Evolutionary conservation across 2,113 vertebrate genomes (phyloP), one percentile per base, ranked within the genome.

Genomic region (Epinephelus lanceolatus): DNA sequence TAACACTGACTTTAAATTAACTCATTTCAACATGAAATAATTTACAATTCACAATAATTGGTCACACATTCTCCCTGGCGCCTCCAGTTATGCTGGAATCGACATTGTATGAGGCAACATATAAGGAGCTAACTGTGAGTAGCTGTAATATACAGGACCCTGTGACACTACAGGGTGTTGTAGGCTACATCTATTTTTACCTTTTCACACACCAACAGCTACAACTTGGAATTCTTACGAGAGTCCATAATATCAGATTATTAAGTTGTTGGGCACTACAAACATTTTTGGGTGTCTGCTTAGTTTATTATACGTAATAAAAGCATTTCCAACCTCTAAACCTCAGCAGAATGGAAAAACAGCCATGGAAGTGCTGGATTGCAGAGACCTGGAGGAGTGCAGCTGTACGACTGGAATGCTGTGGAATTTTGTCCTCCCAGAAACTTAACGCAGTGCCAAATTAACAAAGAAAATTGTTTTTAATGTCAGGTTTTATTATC

Each of bases 281-380:
- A 23, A 13, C 30, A 76, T 71, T 59, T 86, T 67, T 71, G 67
- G 57, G 56, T 77, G 72, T 83, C 71, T 81, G 76, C 76, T 59
- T 55, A 37, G 75, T 86, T 86, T 90, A 76, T 80, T 83, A 74
- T 73, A 33, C 3, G 37, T 61, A 76, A 84, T 80, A 82, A 87
- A 90, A 86, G 30, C 77, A 72, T 66, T 45, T 77, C 37, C 40
- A 47, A 51, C 71, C 30, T 71, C 61, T 45, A 19, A 83, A 89
- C 83, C 78, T 69, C 81, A 81, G 21, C 23, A 59, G 57, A 37
- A 33, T 45, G 49, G 40, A 14, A 77, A 74, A 73, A 49, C 37
- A 45, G 3, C 47, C 37, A 59, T 23, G 15, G n/a, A 42, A 78
- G 18, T 21, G 47, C 25, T 52, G n/a, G 62, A 61, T 61, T 66